These are phyloP conservation scores for Clarias gariepinus DNA, from an alignment of 2,113 vertebrate species.

Conservation along the genomic window DNA sequence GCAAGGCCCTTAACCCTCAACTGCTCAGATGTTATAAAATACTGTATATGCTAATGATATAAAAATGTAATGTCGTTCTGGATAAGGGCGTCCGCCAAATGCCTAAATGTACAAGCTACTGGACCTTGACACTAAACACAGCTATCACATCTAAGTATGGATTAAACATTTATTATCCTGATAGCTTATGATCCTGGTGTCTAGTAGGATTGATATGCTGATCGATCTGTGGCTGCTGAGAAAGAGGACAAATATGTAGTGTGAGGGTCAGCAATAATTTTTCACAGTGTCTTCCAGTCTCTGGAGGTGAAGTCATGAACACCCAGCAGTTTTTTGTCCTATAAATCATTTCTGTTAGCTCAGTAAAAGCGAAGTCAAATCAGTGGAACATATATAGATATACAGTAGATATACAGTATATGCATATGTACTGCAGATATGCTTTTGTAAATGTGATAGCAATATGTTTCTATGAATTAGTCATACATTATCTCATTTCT, in stretches of 20 bases:
- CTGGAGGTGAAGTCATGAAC: not conserved
- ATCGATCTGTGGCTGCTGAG: not conserved
- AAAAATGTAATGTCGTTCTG: too few relatives aligned
- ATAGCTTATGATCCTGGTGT: not conserved
- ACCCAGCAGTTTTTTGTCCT: not conserved
- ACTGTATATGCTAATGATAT: too few relatives aligned
- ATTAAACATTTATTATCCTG: not conserved
- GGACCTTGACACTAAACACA: not conserved
- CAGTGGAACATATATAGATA: not conserved
- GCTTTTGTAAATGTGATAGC: not conserved
- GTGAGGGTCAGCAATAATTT: not conserved
- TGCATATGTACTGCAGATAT: not conserved
- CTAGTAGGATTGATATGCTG: not conserved
- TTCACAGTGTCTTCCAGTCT: not conserved
- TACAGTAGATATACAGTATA: too few relatives aligned
- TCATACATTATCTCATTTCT: slow-evolving; percentile 38
- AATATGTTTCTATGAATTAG: slow-evolving; percentile 42
- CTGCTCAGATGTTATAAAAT: too few relatives aligned
- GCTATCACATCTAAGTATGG: not conserved
- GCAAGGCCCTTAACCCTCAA: too few relatives aligned
- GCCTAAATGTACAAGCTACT: not conserved
- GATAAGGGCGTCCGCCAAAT: too few relatives aligned
- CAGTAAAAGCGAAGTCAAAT: not conserved
- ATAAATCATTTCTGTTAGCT: not conserved
- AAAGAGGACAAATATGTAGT: not conserved